Conservation (phyloP, 2,888 invertebrate species). For the Clanis bilineata region DNA sequence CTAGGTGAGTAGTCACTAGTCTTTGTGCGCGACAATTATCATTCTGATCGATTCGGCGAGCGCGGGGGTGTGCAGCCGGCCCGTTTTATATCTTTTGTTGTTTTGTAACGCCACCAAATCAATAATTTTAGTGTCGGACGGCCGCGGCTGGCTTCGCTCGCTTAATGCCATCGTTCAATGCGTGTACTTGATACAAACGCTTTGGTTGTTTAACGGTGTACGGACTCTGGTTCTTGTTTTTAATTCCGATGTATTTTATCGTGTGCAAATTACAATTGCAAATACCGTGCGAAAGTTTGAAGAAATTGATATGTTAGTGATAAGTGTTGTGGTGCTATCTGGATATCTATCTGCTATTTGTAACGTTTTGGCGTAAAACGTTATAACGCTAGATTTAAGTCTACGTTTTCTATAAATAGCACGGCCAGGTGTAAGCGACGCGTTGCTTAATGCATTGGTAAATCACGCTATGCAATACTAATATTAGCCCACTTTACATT, state of each 20-base stretch:
- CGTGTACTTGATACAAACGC: slow-evolving; percentile 8
- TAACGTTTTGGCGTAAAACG: slow-evolving; percentile 14
- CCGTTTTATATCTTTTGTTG: slow-evolving; percentile 81
- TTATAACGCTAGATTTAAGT: slow-evolving; percentile 17
- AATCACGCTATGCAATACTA: slow-evolving; percentile 43
- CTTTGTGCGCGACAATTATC: slow-evolving; percentile 82
- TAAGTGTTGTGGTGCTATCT: slow-evolving; percentile 26
- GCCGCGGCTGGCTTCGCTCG: slow-evolving; percentile 15
- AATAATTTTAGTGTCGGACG: slow-evolving; percentile 76
- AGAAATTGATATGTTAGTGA: slow-evolving; percentile 29
- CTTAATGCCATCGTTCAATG: slow-evolving; percentile 16
- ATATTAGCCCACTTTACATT: slow-evolving; percentile 15
- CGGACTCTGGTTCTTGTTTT: slow-evolving; percentile 3
- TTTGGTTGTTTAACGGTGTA: slow-evolving; percentile 25
- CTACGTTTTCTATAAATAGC: slow-evolving; percentile 45
- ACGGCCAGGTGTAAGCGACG: slow-evolving; percentile 49
- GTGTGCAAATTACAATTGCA: slow-evolving; percentile 22
- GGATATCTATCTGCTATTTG: slow-evolving; percentile 30
- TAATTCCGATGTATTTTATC: slow-evolving; percentile 11
- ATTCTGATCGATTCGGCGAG: slow-evolving; percentile 77
- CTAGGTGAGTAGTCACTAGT: slow-evolving; percentile 77
- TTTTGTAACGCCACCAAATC: slow-evolving; percentile 77
- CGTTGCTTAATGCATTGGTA: slow-evolving; percentile 47
- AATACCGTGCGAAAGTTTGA: slow-evolving; percentile 42
- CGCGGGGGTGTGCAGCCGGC: slow-evolving; percentile 74